Percentiles rank a stretch among this genome's conserved stretches.
Conservation (phyloP, 2,797 vertebrate genomes). For the Phalloptychus januarius region DNA sequence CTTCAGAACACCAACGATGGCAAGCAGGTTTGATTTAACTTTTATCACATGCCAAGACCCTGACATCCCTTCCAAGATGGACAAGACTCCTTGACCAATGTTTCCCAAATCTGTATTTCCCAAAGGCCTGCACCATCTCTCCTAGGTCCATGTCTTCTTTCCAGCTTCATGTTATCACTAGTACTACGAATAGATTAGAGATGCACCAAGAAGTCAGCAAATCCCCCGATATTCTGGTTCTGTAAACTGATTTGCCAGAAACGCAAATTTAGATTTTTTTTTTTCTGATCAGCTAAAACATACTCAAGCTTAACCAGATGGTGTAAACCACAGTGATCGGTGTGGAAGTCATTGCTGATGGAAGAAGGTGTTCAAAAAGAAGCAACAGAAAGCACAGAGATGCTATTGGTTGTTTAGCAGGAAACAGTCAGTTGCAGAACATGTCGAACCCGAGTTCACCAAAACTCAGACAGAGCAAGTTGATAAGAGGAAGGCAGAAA, state of each 20-base stretch:
- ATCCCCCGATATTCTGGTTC: neutral
- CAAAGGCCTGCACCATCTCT: constrained; percentile 28
- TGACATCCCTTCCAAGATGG: constrained; percentile 41
- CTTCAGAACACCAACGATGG: constrained; percentile 36
- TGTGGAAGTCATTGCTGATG: neutral
- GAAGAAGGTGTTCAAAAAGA: neutral
- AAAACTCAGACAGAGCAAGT: neutral
- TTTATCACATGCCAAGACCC: constrained; percentile 33
- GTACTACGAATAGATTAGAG: neutral
- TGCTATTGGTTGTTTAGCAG: neutral
- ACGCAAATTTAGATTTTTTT: neutral
- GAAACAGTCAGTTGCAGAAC: neutral
- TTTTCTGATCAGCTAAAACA: neutral
- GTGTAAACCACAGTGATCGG: neutral
- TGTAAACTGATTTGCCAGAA: neutral
- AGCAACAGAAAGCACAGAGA: neutral
- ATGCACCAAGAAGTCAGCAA: neutral
- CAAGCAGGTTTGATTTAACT: constrained; percentile 37
- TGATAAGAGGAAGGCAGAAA: neutral
- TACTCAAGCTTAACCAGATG: neutral
- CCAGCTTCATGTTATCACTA: constrained; percentile 19
- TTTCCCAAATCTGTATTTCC: constrained; percentile 48
- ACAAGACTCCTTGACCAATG: constrained; percentile 38
- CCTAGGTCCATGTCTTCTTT: constrained; percentile 34
- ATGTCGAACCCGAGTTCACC: neutral